A percentile compares a stretch with the other conserved stretches of the same genome.
These are phyloP conservation scores for Latheticus oryzae DNA, from an alignment of 2,888 invertebrate species.

Conservation along the genomic window DNA sequence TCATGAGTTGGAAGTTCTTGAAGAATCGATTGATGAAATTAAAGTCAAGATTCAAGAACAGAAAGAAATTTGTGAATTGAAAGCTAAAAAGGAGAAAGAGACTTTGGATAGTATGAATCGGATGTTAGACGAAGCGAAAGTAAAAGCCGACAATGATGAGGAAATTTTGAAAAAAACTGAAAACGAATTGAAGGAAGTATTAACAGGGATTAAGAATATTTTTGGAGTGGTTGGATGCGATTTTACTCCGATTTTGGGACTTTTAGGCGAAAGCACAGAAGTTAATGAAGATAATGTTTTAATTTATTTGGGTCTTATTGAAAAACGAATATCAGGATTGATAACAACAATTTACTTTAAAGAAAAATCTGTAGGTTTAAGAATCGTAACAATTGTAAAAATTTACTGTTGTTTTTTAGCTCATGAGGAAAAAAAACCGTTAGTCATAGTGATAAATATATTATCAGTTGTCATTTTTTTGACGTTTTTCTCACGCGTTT, in stretches of 20 bases:
- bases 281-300: constrained; percentile 83
- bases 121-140: constrained; percentile 67
- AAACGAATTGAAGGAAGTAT: constrained; percentile 45
- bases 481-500: background rate
- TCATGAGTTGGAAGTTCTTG: constrained; percentile 80
- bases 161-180: constrained; percentile 52
- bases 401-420: constrained; percentile 7
- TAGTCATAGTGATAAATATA: too few relatives aligned
- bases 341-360: constrained; percentile 69
- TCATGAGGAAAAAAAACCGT: constrained; percentile 15
- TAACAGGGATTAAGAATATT: constrained; percentile 57
- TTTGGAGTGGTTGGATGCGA: constrained; percentile 78
- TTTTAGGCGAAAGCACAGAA: constrained; percentile 72
- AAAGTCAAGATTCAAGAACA: constrained; percentile 76
- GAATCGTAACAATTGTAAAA: background rate
- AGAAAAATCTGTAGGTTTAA: constrained; percentile 55
- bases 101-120: constrained; percentile 70
- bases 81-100: constrained; percentile 71
- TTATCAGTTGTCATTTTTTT: constrained; percentile 5
- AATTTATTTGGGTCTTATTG: constrained; percentile 85
- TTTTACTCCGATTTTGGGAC: constrained; percentile 76
- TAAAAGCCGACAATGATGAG: constrained; percentile 58
- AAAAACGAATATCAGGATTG: constrained; percentile 77
- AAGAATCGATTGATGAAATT: constrained; percentile 74
- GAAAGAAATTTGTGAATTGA: constrained; percentile 70